These are phyloP conservation scores for Malurus leucopterus DNA, from an alignment of 2,797 vertebrate genomes.

Conservation along the genomic window DNA sequence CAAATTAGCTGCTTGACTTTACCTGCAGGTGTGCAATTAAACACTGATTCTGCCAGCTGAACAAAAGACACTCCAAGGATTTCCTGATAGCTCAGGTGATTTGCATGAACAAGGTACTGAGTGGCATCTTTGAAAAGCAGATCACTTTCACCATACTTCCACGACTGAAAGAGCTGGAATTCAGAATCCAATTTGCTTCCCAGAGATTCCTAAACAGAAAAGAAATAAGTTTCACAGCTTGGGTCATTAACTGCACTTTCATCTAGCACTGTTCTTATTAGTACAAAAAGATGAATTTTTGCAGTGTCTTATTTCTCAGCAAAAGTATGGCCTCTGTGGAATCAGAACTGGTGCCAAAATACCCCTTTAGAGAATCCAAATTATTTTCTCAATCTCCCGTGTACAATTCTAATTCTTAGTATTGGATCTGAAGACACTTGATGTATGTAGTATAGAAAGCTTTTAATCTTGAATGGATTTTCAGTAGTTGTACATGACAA, in stretches of 20 bases:
- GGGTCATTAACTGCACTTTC: neutral
- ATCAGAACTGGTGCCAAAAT: neutral
- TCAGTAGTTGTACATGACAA: neutral
- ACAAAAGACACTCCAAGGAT: constrained; percentile 82
- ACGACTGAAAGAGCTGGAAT: constrained; percentile 84
- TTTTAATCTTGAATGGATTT: neutral
- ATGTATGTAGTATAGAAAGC: neutral
- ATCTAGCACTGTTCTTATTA: neutral
- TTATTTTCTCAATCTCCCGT: neutral
- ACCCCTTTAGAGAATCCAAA: neutral
- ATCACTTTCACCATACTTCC: constrained; percentile 83
- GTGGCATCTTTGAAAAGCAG: constrained; percentile 88
- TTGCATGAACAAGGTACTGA: constrained; percentile 77
- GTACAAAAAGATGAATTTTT: neutral
- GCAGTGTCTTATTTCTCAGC: neutral
- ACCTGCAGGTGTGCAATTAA: constrained; percentile 87
- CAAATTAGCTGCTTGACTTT: neutral
- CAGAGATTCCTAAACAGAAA: constrained; percentile 76
- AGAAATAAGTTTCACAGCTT: neutral
- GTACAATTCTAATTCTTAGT: neutral
- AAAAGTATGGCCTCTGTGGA: neutral
- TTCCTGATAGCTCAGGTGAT: constrained; percentile 75
- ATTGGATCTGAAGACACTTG: neutral
- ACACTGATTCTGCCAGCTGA: constrained; percentile 75
- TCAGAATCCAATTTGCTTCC: constrained; percentile 63